phyloP scores from a whole-genome alignment of 2,797 vertebrate species.

The Antennarius maculatus region DNA sequence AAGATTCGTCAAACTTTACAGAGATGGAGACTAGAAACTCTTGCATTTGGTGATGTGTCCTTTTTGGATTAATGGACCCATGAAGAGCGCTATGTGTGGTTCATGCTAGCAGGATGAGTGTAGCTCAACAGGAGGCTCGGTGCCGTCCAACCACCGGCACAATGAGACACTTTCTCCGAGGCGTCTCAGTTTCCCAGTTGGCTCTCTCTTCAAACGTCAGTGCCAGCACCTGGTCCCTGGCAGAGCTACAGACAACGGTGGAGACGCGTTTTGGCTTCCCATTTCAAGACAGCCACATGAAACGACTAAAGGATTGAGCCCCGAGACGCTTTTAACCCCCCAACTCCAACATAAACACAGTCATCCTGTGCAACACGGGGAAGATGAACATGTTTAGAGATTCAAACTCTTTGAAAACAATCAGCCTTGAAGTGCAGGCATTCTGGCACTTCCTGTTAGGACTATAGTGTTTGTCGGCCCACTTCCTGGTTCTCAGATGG shows the following conservation, averaged over 20 bases:
- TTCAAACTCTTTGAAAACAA: constrained; percentile 55
- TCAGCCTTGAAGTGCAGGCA: constrained; percentile 71
- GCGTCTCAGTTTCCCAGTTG: constrained; percentile 12
- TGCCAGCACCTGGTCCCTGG: constrained; percentile 45
- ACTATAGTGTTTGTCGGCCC: constrained; percentile 17
- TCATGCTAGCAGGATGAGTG: no score
- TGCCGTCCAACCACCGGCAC: constrained; percentile 20
- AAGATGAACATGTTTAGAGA: constrained; percentile 40
- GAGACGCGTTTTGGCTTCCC: constrained; percentile 31
- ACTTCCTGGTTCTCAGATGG: constrained; percentile 36
- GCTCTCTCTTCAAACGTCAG: not conserved
- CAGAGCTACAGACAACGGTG: constrained; percentile 15
- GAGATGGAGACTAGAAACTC: no score
- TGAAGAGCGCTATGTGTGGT: no score
- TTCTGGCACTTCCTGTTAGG: constrained; percentile 47
- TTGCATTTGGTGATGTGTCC: no score
- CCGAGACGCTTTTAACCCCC: constrained; percentile 23
- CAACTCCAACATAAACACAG: constrained; percentile 60
- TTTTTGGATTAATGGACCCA: no score
- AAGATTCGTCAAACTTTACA: no score
- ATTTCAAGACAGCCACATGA: constrained; percentile 45
- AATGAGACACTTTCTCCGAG: not conserved
- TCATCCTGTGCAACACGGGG: constrained; percentile 56
- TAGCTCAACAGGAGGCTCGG: no score
- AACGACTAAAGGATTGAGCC: constrained; percentile 35